Conservation (phyloP, 2,797 vertebrate species). For the Periparus ater region DNA sequence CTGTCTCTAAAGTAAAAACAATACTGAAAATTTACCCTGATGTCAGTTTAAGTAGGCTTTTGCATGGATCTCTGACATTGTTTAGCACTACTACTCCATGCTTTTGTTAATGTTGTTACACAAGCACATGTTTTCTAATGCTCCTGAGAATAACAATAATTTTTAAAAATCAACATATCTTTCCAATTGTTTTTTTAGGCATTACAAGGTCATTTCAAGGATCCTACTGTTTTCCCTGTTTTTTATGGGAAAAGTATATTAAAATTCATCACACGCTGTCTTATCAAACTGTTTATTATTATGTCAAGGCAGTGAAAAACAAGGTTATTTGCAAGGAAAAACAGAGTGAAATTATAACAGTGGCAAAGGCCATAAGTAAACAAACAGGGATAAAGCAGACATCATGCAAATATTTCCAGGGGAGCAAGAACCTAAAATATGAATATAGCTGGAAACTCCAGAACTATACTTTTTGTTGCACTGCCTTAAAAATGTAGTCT, state of each 20-base stretch:
- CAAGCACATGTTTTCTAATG: not conserved
- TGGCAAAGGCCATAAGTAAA: not conserved
- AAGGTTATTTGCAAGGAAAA: slow-evolving; percentile 33
- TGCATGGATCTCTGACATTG: not conserved
- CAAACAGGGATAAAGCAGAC: not conserved
- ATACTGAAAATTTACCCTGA: not conserved
- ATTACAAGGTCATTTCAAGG: slow-evolving; percentile 7
- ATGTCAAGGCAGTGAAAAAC: not conserved
- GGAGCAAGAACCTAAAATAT: not conserved
- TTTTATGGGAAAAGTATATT: not conserved
- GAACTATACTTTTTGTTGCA: not conserved
- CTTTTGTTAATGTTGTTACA: not conserved
- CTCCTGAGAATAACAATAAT: not conserved
- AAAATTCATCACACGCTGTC: not conserved
- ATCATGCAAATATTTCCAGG: not conserved
- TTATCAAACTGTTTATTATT: not conserved
- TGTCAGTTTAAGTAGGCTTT: not conserved
- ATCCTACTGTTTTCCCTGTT: not conserved
- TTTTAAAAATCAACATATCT: not conserved
- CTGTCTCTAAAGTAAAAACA: not conserved
- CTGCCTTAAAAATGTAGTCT: not conserved
- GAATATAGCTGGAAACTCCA: not conserved
- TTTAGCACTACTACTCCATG: not conserved
- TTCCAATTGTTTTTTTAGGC: not conserved
- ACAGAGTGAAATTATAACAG: not conserved